Base-by-base conservation (phyloP, 1,140 invertebrate species). In the Drosophila lini region DNA sequence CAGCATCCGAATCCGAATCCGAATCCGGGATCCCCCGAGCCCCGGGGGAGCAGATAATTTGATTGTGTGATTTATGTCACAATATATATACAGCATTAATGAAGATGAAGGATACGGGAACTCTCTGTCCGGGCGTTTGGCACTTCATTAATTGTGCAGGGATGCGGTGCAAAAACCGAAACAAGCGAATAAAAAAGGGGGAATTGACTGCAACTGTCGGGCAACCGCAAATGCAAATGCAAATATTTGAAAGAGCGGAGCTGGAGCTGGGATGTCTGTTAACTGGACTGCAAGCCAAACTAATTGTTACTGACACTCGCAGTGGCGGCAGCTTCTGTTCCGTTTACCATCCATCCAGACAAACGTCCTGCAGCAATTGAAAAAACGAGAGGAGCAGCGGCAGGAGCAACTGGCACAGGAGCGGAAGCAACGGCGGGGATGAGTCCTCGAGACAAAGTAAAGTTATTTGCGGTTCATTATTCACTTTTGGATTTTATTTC, bases 401-500 rank as follows among this genome's bases (percentile, higher is more conserved):
- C 13, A 31, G 16, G 44, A 22, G 50, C 32, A 36, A 53, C 32
- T 36, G 13, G 50, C 15, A 48, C 10, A 10, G 47, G 16, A 41
- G 15, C 22, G 36, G 25, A 9, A n/a, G 36, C 28, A 31, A 36
- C 36, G 45, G 62, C 74, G 48, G 22, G 36, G 53, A 48, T 22
- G 32, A 55, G 52, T 38, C 34, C 65, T 53, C 40, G 48, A 61
- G 67, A 78, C 80, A 90, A 81, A 89, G 85, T 79, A 81, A 89
- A 84, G 81, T 89, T 89, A 89, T 89, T 89, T 89, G 84, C 85
- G 85, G 84, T 89, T 89, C 84, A 89, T 89, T 89, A 89, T 89
- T 90, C 84, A 89, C 84, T 89, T 89, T 88, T 83, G 76, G 84
- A 74, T 89, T 88, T 83, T 88, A 83, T 89, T 80, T 80, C 55